phyloP scores from a whole-genome alignment of 2,888 invertebrate genomes.

The Mimachlamys varia region DNA sequence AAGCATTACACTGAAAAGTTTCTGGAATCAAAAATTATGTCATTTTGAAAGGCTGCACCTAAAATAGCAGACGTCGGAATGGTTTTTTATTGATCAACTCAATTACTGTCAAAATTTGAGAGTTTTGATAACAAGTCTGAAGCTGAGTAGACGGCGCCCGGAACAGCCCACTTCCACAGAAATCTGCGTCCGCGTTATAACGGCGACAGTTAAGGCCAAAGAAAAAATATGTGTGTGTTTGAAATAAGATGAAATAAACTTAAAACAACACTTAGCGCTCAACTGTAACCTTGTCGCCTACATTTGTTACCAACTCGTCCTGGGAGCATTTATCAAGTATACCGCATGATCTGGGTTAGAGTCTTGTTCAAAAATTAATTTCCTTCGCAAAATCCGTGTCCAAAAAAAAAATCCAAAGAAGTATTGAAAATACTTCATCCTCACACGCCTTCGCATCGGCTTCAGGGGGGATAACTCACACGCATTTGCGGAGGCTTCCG shows the following conservation, averaged over 20 bases:
- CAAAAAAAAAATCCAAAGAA: too few relatives aligned
- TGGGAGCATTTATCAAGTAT: too few relatives aligned
- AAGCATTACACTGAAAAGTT: not conserved
- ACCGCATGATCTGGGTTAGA: too few relatives aligned
- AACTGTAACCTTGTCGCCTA: too few relatives aligned
- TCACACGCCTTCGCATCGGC: too few relatives aligned
- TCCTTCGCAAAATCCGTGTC: too few relatives aligned
- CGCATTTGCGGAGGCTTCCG: too few relatives aligned
- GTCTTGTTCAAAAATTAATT: too few relatives aligned
- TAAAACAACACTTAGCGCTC: too few relatives aligned
- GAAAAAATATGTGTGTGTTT: not conserved
- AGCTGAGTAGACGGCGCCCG: not conserved
- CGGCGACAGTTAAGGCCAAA: not conserved
- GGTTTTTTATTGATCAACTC: not conserved
- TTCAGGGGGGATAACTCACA: too few relatives aligned
- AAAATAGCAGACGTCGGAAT: not conserved
- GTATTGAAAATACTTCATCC: too few relatives aligned
- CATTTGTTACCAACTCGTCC: too few relatives aligned
- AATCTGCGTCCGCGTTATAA: not conserved
- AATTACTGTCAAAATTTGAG: not conserved
- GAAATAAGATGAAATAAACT: not conserved
- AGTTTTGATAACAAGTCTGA: slow-evolving; percentile 23
- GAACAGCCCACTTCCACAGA: not conserved
- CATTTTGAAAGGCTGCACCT: not conserved
- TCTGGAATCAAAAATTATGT: not conserved